A percentile compares a stretch with the other conserved stretches of the same genome.
These are phyloP conservation scores for Globicephala melas DNA, from an alignment of 2,113 vertebrate genomes.

Conservation along the genomic window DNA sequence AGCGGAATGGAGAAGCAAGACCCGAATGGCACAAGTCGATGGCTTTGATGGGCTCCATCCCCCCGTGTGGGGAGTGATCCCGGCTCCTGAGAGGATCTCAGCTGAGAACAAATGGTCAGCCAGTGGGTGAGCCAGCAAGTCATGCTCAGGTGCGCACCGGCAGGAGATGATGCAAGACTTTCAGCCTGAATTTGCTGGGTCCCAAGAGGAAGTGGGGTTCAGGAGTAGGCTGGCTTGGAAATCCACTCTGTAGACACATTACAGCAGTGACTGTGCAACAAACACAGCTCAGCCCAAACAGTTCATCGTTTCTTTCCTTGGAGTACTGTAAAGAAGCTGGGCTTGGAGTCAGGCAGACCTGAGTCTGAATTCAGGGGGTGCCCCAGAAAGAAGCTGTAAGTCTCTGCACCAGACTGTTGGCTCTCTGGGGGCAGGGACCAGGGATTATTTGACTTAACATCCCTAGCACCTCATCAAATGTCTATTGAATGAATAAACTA, in stretches of 20 bases:
- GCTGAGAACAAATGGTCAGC: conserved; percentile 7
- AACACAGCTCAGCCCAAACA: background rate
- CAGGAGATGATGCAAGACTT: accelerated
- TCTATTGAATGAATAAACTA: conserved; percentile 13
- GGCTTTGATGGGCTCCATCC: background rate
- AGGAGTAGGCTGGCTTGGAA: background rate
- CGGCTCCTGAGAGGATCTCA: background rate
- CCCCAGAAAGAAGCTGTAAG: background rate
- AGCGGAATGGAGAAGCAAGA: background rate
- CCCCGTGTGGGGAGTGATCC: accelerated
- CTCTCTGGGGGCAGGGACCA: background rate
- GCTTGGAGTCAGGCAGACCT: background rate
- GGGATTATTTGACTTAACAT: background rate
- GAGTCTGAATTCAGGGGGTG: background rate
- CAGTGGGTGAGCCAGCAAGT: accelerated
- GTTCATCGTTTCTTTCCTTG: background rate
- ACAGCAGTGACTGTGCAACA: background rate
- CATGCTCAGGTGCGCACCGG: background rate
- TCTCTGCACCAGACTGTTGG: background rate
- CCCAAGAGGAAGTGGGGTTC: background rate
- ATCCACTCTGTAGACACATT: background rate
- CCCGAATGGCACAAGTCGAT: background rate
- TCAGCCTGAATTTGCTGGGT: background rate
- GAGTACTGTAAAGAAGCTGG: background rate
- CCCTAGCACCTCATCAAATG: background rate